phyloP scores from a whole-genome alignment of 2,113 vertebrate species.

The Regulus satrapa region DNA sequence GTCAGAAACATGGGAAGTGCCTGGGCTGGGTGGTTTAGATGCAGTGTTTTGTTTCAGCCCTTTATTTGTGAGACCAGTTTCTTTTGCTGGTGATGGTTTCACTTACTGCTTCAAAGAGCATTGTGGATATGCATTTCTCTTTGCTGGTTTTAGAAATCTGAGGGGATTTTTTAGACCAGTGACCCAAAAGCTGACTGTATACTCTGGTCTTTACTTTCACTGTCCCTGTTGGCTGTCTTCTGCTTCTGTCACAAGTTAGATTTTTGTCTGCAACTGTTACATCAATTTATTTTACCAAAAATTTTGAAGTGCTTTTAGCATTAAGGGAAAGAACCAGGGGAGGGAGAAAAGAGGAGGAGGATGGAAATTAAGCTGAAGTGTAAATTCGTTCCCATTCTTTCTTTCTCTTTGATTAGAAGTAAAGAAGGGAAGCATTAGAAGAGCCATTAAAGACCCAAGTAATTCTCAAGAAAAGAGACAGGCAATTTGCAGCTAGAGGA shows the following conservation, averaged over 20 bases:
- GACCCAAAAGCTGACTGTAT: neutral
- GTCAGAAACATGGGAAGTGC: neutral
- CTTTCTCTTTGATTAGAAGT: conserved; percentile 68
- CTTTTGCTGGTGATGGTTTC: neutral
- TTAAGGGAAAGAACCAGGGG: neutral
- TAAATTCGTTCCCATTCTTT: conserved; percentile 47
- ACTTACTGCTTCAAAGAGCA: neutral
- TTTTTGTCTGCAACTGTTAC: neutral
- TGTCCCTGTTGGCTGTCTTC: neutral
- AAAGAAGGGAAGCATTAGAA: conserved; percentile 58
- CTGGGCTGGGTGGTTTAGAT: neutral
- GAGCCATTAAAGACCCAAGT: conserved; percentile 46
- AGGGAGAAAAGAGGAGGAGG: conserved; percentile 24
- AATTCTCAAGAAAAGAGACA: conserved; percentile 33
- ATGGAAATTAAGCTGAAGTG: conserved; percentile 58
- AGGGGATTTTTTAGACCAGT: neutral
- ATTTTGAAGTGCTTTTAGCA: conserved; percentile 48
- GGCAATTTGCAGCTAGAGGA: conserved; percentile 10
- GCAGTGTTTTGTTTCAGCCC: neutral
- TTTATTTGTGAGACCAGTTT: neutral
- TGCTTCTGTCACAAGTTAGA: neutral
- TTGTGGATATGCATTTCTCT: neutral
- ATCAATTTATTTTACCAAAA: conserved; percentile 59
- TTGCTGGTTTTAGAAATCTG: neutral
- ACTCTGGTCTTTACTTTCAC: neutral